phyloP scores from a whole-genome alignment of 2,888 invertebrate genomes.

The Ectemnius cavifrons region DNA sequence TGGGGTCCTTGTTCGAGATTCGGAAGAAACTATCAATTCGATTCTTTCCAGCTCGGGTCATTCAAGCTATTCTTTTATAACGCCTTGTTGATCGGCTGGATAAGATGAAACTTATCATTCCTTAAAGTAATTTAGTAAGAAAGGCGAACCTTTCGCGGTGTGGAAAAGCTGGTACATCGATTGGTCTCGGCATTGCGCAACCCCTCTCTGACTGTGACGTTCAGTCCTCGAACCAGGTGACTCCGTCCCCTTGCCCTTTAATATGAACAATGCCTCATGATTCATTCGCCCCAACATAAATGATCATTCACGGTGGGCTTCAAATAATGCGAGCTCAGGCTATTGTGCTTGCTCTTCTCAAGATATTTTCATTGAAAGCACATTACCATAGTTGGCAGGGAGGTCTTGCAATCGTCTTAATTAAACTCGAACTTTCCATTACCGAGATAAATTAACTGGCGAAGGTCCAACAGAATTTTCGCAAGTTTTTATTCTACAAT shows the following conservation, averaged over 20 bases:
- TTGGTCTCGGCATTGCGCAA: slow-evolving; percentile 31
- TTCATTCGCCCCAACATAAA: slow-evolving; percentile 24
- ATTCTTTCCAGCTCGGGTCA: too few relatives aligned
- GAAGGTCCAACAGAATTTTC: too few relatives aligned
- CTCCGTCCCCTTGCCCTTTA: slow-evolving; percentile 15
- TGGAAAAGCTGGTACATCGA: slow-evolving; percentile 25
- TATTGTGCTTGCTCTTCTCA: slow-evolving; percentile 5
- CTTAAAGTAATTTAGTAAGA: too few relatives aligned
- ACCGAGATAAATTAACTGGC: too few relatives aligned
- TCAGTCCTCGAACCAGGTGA: slow-evolving; percentile 3
- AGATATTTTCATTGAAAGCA: not conserved
- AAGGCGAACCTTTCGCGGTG: slow-evolving; percentile 4
- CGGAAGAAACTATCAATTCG: too few relatives aligned
- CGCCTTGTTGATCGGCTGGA: too few relatives aligned
- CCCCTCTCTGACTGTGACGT: slow-evolving; percentile 2
- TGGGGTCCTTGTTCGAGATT: too few relatives aligned
- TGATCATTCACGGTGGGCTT: slow-evolving; percentile 17
- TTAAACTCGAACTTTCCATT: too few relatives aligned
- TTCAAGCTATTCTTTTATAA: too few relatives aligned
- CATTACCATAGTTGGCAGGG: not conserved
- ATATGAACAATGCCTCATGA: slow-evolving; percentile 24
- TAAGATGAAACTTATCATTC: too few relatives aligned
- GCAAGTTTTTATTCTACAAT: too few relatives aligned
- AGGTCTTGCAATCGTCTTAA: not conserved
- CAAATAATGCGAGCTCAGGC: slow-evolving; percentile 1